Conservation (phyloP, 2,113 vertebrate species). For the Salminus brasiliensis region DNA sequence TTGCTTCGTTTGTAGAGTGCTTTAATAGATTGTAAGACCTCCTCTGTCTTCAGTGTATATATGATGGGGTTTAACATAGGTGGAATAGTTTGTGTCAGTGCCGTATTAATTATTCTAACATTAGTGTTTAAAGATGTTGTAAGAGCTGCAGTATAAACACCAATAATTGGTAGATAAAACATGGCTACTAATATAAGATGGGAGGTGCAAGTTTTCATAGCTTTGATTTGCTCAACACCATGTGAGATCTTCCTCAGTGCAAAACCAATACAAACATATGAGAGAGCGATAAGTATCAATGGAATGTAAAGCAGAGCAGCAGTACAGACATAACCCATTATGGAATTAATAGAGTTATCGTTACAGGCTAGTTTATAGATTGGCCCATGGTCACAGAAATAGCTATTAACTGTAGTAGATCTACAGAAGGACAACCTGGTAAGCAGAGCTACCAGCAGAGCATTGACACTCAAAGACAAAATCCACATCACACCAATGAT, state of each 20-base stretch:
- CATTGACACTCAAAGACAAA: not conserved
- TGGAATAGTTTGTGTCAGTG: not conserved
- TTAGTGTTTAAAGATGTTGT: not conserved
- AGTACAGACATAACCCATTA: not conserved
- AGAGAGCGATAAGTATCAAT: not conserved
- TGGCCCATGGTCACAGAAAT: conserved; percentile 70
- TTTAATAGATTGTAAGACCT: not conserved
- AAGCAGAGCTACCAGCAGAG: conserved; percentile 52
- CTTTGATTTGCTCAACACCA: not conserved
- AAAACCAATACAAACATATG: not conserved
- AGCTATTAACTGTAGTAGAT: conserved; percentile 68
- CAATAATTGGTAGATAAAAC: not conserved
- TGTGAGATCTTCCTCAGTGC: not conserved
- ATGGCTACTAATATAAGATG: not conserved
- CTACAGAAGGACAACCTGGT: conserved; percentile 68
- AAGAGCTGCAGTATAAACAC: not conserved
- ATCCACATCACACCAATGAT: too few relatives aligned
- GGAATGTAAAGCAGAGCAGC: not conserved
- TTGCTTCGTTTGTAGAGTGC: not conserved
- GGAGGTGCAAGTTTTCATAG: conserved; percentile 6
- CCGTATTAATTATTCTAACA: not conserved
- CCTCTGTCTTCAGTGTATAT: conserved; percentile 4
- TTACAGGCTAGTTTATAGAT: conserved; percentile 25
- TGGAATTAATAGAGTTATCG: not conserved
- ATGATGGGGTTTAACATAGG: conserved; percentile 19